These are phyloP conservation scores for Paradisaea rubra DNA, from an alignment of 2,113 vertebrate genomes.

Conservation along the genomic window DNA sequence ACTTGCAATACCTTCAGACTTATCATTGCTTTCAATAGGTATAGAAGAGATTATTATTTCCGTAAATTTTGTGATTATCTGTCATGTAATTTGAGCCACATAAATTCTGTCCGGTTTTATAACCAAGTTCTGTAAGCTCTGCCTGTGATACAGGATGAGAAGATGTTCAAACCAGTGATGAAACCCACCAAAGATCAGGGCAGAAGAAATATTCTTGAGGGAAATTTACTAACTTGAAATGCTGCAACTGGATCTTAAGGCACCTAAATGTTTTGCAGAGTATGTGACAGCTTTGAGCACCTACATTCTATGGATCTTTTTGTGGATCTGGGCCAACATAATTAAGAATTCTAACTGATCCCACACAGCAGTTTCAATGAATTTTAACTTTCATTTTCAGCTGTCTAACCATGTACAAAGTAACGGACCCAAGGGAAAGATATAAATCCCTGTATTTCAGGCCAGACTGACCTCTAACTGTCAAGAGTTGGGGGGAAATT, in stretches of 20 bases:
- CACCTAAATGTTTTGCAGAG: background rate
- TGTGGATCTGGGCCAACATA: background rate
- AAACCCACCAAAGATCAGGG: background rate
- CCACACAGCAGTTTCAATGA: background rate
- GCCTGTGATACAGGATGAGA: background rate
- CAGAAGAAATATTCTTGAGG: background rate
- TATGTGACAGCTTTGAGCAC: background rate
- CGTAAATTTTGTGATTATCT: background rate
- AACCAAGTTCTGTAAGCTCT: background rate
- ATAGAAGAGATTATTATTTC: background rate
- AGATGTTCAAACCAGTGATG: background rate
- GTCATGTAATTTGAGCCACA: background rate
- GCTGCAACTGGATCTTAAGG: background rate
- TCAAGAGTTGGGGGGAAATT: background rate
- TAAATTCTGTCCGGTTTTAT: background rate
- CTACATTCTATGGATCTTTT: background rate
- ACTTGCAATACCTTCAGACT: background rate
- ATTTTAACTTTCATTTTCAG: constrained; percentile 5
- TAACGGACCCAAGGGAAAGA: background rate
- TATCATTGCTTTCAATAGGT: background rate
- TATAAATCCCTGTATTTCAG: background rate
- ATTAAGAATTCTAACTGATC: constrained; percentile 22
- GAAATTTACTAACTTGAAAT: background rate
- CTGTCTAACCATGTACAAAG: background rate
- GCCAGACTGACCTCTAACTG: background rate